phyloP scores from a whole-genome alignment of 64 coral and sea anemone species.

The Stylophora pistillata region DNA sequence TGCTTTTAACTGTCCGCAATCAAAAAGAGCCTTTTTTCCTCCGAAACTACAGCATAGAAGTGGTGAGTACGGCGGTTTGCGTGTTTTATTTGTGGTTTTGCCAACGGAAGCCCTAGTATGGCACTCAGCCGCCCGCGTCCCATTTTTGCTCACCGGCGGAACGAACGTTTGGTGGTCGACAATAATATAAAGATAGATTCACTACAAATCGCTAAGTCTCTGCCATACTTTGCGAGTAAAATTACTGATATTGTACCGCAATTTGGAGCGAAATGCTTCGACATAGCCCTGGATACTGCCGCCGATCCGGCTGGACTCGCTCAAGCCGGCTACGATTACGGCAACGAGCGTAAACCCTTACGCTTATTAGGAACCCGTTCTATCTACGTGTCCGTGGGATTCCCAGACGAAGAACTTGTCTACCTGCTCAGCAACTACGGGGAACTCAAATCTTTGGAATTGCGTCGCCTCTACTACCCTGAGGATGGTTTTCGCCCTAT shows the following conservation, averaged over 20 bases:
- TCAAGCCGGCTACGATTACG: not conserved
- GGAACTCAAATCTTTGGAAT: no score
- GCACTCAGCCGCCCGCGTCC: not conserved
- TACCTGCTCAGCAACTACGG: no score
- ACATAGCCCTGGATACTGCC: not conserved
- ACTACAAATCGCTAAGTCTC: not conserved
- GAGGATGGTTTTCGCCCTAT: no score
- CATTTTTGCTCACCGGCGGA: not conserved
- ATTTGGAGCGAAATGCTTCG: not conserved
- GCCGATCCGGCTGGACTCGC: not conserved
- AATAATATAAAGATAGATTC: not conserved
- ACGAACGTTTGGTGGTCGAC: not conserved
- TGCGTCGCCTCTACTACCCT: no score
- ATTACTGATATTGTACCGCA: not conserved
- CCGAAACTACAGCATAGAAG: no score
- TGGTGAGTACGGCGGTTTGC: not conserved
- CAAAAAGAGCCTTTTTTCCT: no score
- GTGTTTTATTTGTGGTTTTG: not conserved
- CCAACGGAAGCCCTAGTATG: not conserved
- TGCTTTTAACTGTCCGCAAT: no score
- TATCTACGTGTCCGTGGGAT: not conserved
- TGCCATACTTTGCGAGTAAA: not conserved
- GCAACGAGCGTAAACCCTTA: not conserved
- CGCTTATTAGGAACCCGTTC: not conserved
- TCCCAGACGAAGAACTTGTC: not conserved